A percentile compares a stretch with the other conserved stretches of the same genome.
Conservation (phyloP, 2,888 invertebrate genomes). For the Listrodromus nycthemerus region DNA sequence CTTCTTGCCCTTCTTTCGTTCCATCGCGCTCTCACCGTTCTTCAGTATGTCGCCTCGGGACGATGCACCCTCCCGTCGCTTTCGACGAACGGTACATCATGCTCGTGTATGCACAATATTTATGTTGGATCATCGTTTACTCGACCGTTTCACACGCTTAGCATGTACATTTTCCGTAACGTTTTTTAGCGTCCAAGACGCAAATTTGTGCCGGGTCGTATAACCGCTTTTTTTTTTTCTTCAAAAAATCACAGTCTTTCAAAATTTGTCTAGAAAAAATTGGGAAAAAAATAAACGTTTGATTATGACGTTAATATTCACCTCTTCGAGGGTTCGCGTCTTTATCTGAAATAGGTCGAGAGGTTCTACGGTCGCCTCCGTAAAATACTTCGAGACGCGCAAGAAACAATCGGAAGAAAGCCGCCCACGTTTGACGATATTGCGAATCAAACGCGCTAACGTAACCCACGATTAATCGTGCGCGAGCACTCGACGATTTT, state of each 20-base stretch:
- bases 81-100: conserved; percentile 64
- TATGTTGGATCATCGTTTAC: background rate
- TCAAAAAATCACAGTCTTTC: background rate
- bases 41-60: conserved; percentile 24
- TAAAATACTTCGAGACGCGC: conserved; percentile 28
- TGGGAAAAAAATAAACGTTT: background rate
- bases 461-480: conserved; percentile 49
- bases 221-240: background rate
- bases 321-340: background rate
- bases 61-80: conserved; percentile 62
- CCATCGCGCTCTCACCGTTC: conserved; percentile 51
- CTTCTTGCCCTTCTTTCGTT: conserved; percentile 59
- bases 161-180: background rate
- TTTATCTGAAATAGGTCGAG: conserved; percentile 10
- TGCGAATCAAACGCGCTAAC: conserved; percentile 35
- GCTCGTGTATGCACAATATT: conserved; percentile 11
- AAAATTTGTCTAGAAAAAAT: too few relatives aligned
- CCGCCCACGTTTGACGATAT: conserved; percentile 57
- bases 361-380: conserved; percentile 39
- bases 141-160: background rate
- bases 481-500: conserved; percentile 40
- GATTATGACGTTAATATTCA: background rate
- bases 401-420: conserved; percentile 43
- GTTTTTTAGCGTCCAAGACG: background rate
- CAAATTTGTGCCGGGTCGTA: background rate